phyloP scores from a whole-genome alignment of 2,113 vertebrate species.

The Hippolais icterina region DNA sequence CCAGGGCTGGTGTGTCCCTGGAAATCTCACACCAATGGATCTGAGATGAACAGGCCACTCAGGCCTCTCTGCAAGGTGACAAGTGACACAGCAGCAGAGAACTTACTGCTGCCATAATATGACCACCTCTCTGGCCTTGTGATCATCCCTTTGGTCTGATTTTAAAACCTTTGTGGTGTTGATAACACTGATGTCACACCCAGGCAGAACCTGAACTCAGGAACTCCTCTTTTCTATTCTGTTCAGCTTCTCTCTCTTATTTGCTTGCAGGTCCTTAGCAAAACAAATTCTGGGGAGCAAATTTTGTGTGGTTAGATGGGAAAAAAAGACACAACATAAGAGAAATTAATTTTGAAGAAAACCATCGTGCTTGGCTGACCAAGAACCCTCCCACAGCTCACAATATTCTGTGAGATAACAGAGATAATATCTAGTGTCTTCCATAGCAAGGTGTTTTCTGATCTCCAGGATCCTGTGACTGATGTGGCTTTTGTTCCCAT shows the following conservation, averaged over 20 bases:
- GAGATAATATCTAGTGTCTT: neutral
- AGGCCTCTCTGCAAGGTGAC: neutral
- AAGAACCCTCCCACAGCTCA: neutral
- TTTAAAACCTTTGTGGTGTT: neutral
- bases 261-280: neutral
- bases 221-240: neutral
- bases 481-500: neutral
- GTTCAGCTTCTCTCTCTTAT: neutral
- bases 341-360: neutral
- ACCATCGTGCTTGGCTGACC: neutral
- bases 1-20: neutral
- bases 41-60: neutral
- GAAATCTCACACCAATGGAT: neutral
- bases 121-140: neutral
- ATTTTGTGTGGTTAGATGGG: neutral
- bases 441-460: neutral
- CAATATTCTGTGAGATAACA: neutral
- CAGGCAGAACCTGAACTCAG: neutral
- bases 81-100: neutral
- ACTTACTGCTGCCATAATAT: fast-evolving
- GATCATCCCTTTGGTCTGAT: neutral
- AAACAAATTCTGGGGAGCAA: neutral
- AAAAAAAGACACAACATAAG: neutral
- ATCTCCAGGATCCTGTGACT: neutral
- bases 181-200: neutral